phyloP scores from a whole-genome alignment of 2,113 vertebrate species.

The Hystrix brachyura region DNA sequence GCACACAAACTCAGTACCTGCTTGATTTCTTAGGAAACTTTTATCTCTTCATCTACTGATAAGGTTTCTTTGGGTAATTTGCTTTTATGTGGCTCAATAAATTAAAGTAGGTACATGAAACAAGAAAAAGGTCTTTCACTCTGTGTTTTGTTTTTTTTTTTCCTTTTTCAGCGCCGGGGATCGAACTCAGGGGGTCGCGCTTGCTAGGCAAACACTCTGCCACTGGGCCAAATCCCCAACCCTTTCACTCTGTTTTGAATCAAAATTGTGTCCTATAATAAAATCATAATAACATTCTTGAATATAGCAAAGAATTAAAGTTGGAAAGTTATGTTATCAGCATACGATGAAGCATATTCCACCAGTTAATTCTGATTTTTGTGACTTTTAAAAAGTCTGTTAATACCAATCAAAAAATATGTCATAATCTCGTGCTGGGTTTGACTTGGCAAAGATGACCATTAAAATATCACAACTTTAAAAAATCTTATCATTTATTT shows the following conservation, averaged over 20 bases:
- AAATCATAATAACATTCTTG: slow-evolving; percentile 15
- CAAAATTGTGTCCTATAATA: slow-evolving; percentile 16
- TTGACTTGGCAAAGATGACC: neutral
- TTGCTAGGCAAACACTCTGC: no score
- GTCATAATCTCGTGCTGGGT: neutral
- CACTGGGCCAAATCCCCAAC: no score
- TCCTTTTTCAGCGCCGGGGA: no score
- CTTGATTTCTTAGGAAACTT: slow-evolving; percentile 48
- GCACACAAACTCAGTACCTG: neutral
- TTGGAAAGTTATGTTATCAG: neutral
- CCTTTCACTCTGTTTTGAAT: neutral
- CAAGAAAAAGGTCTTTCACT: neutral
- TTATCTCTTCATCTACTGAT: slow-evolving; percentile 30
- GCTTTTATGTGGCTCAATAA: slow-evolving; percentile 19
- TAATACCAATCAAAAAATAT: slow-evolving; percentile 50
- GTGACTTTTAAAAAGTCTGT: slow-evolving; percentile 39
- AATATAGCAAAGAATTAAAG: neutral
- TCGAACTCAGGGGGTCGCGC: no score
- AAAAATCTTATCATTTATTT: neutral
- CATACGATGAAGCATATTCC: neutral
- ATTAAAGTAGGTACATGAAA: slow-evolving; percentile 40
- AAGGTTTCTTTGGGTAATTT: slow-evolving; percentile 59
- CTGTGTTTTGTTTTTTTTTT: neutral
- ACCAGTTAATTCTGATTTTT: slow-evolving; percentile 41
- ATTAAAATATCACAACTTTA: neutral